phyloP scores from a whole-genome alignment of 2,113 vertebrate genomes.

The Gallinago jamesoni region DNA sequence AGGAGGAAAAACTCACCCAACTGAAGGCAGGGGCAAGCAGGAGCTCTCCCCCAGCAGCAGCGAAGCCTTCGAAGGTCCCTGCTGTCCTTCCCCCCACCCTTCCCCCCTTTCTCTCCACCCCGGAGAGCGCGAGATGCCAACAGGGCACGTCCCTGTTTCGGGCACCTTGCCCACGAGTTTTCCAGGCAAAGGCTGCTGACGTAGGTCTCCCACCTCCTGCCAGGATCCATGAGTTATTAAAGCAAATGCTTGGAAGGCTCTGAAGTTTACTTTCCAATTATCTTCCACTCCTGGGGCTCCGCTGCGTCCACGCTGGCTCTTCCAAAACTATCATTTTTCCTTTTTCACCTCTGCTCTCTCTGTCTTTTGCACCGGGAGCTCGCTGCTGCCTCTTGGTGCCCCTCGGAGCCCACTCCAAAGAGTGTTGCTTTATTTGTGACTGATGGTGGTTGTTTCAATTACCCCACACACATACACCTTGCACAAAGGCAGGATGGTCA shows the following conservation, averaged over 20 bases:
- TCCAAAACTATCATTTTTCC: neutral
- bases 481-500: neutral
- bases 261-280: neutral
- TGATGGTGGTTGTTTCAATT: neutral
- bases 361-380: neutral
- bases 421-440: neutral
- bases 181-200: neutral
- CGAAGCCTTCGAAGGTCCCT: neutral
- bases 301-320: neutral
- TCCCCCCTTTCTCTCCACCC: neutral
- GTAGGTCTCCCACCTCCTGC: neutral
- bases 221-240: neutral
- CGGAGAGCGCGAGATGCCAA: neutral
- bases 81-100: neutral
- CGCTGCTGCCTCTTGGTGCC: neutral
- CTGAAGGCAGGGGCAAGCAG: neutral
- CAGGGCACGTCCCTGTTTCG: neutral
- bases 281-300: neutral
- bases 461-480: neutral
- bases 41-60: neutral
- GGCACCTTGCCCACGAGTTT: neutral
- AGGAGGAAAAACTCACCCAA: neutral
- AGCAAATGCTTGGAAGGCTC: neutral
- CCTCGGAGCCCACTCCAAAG: rapidly evolving
- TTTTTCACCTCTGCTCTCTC: neutral